These are phyloP conservation scores for Brevimyrus niger DNA, from an alignment of 2,113 vertebrate species.

Conservation along the genomic window DNA sequence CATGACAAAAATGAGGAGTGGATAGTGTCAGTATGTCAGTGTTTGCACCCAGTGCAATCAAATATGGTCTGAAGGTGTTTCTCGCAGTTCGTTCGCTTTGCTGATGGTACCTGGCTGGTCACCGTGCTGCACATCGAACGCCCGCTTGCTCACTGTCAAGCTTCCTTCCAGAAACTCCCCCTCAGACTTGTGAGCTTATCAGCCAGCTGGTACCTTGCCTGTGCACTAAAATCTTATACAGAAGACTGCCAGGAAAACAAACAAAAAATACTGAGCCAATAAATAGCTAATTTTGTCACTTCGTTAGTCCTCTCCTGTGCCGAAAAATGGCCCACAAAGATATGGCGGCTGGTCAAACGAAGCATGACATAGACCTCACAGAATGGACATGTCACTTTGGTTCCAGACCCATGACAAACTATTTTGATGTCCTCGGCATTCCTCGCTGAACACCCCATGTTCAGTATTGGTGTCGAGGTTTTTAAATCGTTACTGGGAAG, in stretches of 20 bases:
- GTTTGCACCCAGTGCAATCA: background rate
- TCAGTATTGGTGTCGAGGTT: background rate
- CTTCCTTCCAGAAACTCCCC: background rate
- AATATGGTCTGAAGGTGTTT: background rate
- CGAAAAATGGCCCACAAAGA: background rate
- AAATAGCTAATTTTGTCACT: background rate
- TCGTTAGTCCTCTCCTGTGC: background rate
- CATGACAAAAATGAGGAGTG: background rate
- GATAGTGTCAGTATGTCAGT: background rate
- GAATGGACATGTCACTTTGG: background rate
- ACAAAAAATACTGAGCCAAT: background rate
- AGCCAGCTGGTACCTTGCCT: background rate
- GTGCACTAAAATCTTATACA: background rate
- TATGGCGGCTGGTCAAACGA: background rate
- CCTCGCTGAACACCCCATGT: background rate
- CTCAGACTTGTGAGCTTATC: background rate
- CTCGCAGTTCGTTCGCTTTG: background rate
- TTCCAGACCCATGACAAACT: background rate
- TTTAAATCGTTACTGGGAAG: background rate
- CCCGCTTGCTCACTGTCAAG: background rate
- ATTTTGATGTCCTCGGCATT: background rate
- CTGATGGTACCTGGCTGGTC: background rate
- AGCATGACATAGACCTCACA: background rate
- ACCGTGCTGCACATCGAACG: background rate
- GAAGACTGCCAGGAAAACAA: background rate